A percentile compares a stretch with the other conserved stretches of the same genome.
phyloP scores from a whole-genome alignment of 2,888 invertebrate species.

The Lobophora halterata region DNA sequence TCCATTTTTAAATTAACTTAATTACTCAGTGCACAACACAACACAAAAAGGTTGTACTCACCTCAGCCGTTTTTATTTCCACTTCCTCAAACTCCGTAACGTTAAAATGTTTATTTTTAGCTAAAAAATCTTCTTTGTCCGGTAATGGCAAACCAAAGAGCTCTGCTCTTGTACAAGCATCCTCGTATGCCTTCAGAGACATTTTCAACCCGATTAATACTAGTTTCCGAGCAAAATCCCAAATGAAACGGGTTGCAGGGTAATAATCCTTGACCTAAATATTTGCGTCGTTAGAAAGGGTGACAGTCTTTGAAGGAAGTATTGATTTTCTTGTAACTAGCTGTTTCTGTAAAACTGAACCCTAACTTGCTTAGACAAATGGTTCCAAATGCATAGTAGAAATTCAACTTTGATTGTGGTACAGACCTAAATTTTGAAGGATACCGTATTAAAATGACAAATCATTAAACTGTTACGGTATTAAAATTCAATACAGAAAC shows the following conservation, averaged over 20 bases:
- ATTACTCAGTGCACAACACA: conserved; percentile 5
- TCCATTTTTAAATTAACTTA: conserved; percentile 11
- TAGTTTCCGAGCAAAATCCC: conserved; percentile 6
- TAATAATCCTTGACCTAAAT: conserved; percentile 40
- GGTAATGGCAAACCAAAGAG: conserved; percentile 87
- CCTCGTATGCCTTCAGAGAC: conserved; percentile 85
- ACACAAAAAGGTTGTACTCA: conserved; percentile 24
- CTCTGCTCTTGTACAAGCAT: conserved; percentile 90
- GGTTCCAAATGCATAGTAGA: too few relatives aligned
- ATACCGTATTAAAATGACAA: too few relatives aligned
- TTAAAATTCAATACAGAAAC: too few relatives aligned
- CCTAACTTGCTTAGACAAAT: background rate
- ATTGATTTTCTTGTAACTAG: conserved; percentile 35
- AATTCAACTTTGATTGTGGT: too few relatives aligned
- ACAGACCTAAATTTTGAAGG: too few relatives aligned
- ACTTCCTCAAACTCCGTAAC: conserved; percentile 79
- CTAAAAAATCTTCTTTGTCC: conserved; percentile 83
- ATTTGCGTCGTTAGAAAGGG: conserved; percentile 17
- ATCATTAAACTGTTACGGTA: too few relatives aligned
- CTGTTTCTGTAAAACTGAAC: background rate
- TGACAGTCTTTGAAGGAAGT: conserved; percentile 29
- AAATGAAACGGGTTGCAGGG: conserved; percentile 21
- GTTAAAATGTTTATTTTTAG: conserved; percentile 76
- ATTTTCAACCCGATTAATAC: conserved; percentile 46
- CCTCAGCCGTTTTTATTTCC: conserved; percentile 68